These are phyloP conservation scores for Bathynomus jamesi DNA, from an alignment of 1,140 invertebrate genomes.

Conservation along the genomic window DNA sequence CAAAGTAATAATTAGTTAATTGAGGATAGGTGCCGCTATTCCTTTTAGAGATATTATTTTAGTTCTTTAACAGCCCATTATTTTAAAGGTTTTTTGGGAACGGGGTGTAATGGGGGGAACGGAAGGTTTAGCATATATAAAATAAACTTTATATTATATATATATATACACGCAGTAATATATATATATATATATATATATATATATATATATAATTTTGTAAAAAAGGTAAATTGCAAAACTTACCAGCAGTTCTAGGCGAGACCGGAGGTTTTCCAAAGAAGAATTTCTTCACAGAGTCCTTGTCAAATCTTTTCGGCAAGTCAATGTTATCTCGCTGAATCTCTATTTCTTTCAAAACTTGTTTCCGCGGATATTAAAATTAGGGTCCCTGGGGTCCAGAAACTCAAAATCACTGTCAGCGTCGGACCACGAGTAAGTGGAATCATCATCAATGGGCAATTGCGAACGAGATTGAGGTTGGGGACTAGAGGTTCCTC, in stretches of 20 bases:
- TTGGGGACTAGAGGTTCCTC: neutral
- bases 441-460: conserved; percentile 16
- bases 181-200: conserved; percentile 23
- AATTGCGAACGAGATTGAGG: neutral
- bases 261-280: neutral
- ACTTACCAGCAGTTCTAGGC: conserved; percentile 8
- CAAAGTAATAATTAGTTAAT: too few relatives aligned
- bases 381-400: conserved; percentile 17
- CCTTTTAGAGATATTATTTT: too few relatives aligned
- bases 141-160: too few relatives aligned
- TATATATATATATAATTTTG: conserved; percentile 8
- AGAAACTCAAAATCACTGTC: conserved; percentile 35
- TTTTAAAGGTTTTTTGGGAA: too few relatives aligned
- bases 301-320: neutral
- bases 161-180: conserved; percentile 5
- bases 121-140: too few relatives aligned
- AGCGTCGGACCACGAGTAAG: conserved; percentile 35
- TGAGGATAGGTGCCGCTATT: too few relatives aligned
- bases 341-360: conserved; percentile 16
- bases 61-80: too few relatives aligned
- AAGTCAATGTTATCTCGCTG: conserved; percentile 12
- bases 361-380: conserved; percentile 12
- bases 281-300: neutral
- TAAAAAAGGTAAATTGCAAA: conserved; percentile 10
- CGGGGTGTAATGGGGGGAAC: too few relatives aligned